Evolutionary conservation across 2,113 vertebrate genomes (phyloP), one percentile per base, ranked within the genome.

Genomic region (Phylloscopus trochiloides): DNA sequence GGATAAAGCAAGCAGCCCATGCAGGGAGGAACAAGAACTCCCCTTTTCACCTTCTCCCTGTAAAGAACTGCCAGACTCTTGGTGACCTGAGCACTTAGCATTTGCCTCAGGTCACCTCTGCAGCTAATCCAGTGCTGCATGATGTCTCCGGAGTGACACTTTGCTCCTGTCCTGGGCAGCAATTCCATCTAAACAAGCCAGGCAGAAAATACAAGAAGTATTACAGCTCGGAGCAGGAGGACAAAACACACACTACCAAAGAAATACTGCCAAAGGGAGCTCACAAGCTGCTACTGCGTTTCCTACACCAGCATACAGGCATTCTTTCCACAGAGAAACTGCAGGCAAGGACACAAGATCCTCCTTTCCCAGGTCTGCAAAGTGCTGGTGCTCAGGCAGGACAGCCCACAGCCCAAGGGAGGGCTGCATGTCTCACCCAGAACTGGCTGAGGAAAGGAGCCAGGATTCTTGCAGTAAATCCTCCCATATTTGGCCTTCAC

Each of bases 71-170:
- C 91, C 97, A 3, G 55, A 32, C 7, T 98, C 97, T 42, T 86
- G 91, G 97, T 58, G 97, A 98, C 65, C 97, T 96, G 38, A 51
- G 67, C 96, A 21, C 93, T 97, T 71, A 98, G 94, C 34, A 47
- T 58, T 57, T 78, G 70, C 98, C 98, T 31, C 98, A 98, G 24
- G 97, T 97, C 50, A 98, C 98, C 94, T 98, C 98, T 1, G 97
- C 97, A 8, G 94, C 98, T 95, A 98, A 98, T 96, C 97, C 73
- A 3, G n/a, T 7, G 25, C 61, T 87, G 57, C 34, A 24, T 40
- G 36, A 71, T 47, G 61, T 17, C 63, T 76, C 50, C 17, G 57
- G 38, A 90, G 59, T 1, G 17, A 79, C 59, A 58, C 50, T 75
- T 57, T 12, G 25, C 67, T 81, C 65, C 78, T 57, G 47, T 52